These are phyloP conservation scores for Acrossocheilus wenchowensis DNA, from an alignment of 2,797 vertebrate genomes.

Conservation along the genomic window DNA sequence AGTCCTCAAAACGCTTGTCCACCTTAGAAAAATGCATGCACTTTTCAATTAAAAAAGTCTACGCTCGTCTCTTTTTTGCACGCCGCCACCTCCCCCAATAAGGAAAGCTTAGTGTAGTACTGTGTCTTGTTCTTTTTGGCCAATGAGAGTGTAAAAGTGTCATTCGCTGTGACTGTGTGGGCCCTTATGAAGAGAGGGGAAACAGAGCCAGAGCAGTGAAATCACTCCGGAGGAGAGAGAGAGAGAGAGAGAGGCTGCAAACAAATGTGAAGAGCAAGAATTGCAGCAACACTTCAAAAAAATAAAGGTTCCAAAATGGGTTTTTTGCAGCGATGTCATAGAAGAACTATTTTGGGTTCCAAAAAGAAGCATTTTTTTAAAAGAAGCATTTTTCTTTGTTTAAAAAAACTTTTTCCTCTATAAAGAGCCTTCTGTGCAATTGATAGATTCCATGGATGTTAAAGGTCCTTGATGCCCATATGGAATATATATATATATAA, in stretches of 20 bases:
- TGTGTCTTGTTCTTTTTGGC: slow-evolving; percentile 63
- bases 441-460: neutral
- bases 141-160: slow-evolving; percentile 62
- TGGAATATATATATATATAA: no score
- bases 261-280: slow-evolving; percentile 12
- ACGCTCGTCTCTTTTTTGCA: neutral
- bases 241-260: slow-evolving; percentile 38
- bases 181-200: slow-evolving; percentile 25
- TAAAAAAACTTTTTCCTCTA: neutral
- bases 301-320: neutral
- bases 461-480: neutral
- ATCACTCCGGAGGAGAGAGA: slow-evolving; percentile 43
- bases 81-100: slow-evolving; percentile 25
- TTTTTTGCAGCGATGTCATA: neutral
- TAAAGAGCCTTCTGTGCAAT: no score
- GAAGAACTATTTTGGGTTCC: neutral
- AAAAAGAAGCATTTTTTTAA: neutral
- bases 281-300: neutral
- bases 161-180: slow-evolving; percentile 59
- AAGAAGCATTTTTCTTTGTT: neutral
- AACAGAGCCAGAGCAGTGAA: slow-evolving; percentile 59
- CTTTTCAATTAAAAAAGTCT: slow-evolving; percentile 60
- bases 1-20: slow-evolving; percentile 57
- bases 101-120: slow-evolving; percentile 54
- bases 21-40: slow-evolving; percentile 63